Conservation (phyloP, 2,888 invertebrate genomes). For the Carabus problematicus region DNA sequence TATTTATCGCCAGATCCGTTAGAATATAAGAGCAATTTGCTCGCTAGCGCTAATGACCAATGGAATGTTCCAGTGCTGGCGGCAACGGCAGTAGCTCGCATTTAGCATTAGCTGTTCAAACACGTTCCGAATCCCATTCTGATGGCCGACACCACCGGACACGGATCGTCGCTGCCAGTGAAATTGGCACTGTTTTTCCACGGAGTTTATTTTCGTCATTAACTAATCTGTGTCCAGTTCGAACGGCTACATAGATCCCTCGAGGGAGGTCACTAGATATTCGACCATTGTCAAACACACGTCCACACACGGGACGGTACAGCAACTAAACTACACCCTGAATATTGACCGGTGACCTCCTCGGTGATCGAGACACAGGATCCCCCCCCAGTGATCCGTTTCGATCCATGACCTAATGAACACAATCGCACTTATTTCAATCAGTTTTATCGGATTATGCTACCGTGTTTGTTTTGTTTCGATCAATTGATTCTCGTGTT, state of each 20-base stretch:
- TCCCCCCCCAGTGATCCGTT: not conserved
- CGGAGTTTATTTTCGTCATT: conserved; percentile 1
- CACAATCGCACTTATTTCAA: not conserved
- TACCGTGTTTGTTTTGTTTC: not conserved
- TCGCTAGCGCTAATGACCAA: not conserved
- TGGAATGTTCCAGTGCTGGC: not conserved
- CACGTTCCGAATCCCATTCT: too few species aligned
- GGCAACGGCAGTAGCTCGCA: not conserved
- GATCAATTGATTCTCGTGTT: not conserved
- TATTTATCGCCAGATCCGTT: conserved; percentile 5
- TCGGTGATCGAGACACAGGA: too few species aligned
- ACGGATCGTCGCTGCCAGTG: too few species aligned
- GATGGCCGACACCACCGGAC: too few species aligned
- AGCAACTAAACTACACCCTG: too few species aligned
- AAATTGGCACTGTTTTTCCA: conserved; percentile 1
- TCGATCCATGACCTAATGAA: conserved; percentile 3
- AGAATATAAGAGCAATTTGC: conserved; percentile 10
- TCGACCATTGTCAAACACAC: too few species aligned
- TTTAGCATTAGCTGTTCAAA: not conserved
- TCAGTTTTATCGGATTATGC: not conserved
- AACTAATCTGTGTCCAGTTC: conserved; percentile 6
- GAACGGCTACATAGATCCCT: not conserved
- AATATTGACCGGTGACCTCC: too few species aligned
- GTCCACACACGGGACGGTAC: too few species aligned
- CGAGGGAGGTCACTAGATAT: too few species aligned